phyloP scores from a whole-genome alignment of 2,113 vertebrate species.

The Ceuthmochares aereus region DNA sequence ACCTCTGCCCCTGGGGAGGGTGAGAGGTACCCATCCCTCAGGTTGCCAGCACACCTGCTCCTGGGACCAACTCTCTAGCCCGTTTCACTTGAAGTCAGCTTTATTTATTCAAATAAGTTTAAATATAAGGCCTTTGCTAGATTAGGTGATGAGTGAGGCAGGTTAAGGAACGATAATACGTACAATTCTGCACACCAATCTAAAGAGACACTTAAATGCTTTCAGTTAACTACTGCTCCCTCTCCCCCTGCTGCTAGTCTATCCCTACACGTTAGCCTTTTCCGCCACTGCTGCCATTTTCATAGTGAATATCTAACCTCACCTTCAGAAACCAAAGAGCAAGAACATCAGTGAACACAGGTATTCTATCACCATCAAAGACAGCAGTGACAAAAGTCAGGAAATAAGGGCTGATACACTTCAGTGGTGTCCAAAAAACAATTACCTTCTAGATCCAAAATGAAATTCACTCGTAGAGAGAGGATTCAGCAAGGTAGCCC shows the following conservation, averaged over 20 bases:
- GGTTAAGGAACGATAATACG: not conserved
- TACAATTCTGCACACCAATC: not conserved
- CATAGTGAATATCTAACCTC: not conserved
- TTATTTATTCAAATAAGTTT: not conserved
- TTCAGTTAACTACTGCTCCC: not conserved
- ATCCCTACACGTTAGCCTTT: not conserved
- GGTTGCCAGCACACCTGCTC: slow-evolving; percentile 6
- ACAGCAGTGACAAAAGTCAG: not conserved
- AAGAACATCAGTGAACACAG: accelerated
- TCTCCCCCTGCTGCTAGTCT: not conserved
- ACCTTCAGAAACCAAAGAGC: not conserved
- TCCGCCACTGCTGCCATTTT: not conserved
- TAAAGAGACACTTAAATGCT: not conserved
- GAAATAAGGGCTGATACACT: not conserved
- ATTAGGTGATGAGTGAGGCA: not conserved
- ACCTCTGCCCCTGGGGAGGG: not conserved
- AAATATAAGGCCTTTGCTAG: not conserved
- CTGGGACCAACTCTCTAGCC: not conserved
- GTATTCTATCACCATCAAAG: not conserved
- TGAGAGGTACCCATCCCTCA: not conserved
- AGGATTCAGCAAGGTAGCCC: not conserved
- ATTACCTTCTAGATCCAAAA: not conserved
- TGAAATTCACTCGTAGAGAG: not conserved
- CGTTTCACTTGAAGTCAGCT: not conserved
- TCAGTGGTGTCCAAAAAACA: not conserved